These are phyloP conservation scores for Tragelaphus scriptus DNA, from an alignment of 2,113 vertebrate species.

Conservation along the genomic window DNA sequence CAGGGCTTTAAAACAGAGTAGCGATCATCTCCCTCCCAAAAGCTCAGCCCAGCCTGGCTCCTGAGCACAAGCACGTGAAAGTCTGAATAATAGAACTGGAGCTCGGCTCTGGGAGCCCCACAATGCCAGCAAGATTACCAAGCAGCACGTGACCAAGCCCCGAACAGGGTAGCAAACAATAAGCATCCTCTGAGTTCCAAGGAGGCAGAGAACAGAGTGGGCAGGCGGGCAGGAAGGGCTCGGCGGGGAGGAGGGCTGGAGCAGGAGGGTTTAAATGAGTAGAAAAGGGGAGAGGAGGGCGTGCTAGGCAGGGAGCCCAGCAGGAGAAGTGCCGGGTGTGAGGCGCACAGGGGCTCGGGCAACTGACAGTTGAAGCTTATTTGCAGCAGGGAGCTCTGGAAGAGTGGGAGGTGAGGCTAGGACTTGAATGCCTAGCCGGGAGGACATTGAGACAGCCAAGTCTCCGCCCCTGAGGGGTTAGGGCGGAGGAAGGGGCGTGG, in stretches of 20 bases:
- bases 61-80: accelerated
- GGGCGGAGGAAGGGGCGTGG: not conserved
- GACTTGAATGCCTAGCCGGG: not conserved
- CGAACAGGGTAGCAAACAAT: not conserved
- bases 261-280: not conserved
- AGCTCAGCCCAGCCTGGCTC: not conserved
- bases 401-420: not conserved
- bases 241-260: accelerated
- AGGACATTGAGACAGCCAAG: not conserved
- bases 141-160: not conserved
- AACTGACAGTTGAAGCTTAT: not conserved
- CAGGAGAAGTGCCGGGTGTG: not conserved
- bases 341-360: accelerated
- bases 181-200: not conserved
- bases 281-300: not conserved
- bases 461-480: not conserved
- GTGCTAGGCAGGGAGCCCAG: accelerated
- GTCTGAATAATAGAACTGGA: not conserved
- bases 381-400: not conserved
- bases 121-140: not conserved
- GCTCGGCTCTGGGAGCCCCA: not conserved
- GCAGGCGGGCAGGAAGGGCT: not conserved
- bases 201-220: constrained; percentile 41
- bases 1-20: not conserved
- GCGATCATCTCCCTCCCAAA: not conserved